Evolutionary conservation across 2,113 vertebrate genomes (phyloP), one percentile per base, ranked within the genome.

Genomic region (Osmerus mordax): DNA sequence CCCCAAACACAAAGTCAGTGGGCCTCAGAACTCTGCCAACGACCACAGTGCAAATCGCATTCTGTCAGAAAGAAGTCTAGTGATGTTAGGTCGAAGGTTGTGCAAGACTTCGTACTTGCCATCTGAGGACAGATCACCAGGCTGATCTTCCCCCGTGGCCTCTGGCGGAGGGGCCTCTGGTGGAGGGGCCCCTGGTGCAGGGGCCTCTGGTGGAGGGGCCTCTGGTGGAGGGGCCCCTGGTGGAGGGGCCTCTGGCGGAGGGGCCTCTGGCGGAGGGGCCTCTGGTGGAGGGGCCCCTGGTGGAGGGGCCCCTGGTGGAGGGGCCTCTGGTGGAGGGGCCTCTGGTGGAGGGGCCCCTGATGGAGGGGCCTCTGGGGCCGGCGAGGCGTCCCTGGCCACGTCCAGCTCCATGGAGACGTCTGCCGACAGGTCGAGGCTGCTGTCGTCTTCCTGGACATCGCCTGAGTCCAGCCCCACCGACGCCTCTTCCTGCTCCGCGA

Each of bases 401-500:
- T 62, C 67, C 11, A 62, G 79, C 67, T 86, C 87, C 65, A 76
- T 14, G 1, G 83, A 87, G 54, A 79, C 54, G 8, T 90, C 84
- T 13, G 77, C 79, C 4, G 88, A 88, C 65, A 65, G n/a, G 75
- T 72, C 80, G 71, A 89, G 80, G 72, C 75, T 84, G 82, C 80
- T 69, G 79, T 81, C 67, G 3, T 87, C 81, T 59, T 85, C 87
- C 81, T 82, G 90, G 70, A 19, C 78, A n/a, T 85, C 82, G 12
- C 75, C 72, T 79, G 84, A 80, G 65, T 85, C 83, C 54, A 79
- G 69, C 70, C 69, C 83, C 64, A 81, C 64, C 21, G 86, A 84
- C 1, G 86, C 84, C 84, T 97, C 95, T 76, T 97, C 95, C 76
- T 93, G 94, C 84, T 97, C 96, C 86, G 89, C 91, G 71, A 97